These are phyloP conservation scores for Mesorhabditis sp. DNA, from an alignment of 2,888 invertebrate genomes.

Conservation along the genomic window DNA sequence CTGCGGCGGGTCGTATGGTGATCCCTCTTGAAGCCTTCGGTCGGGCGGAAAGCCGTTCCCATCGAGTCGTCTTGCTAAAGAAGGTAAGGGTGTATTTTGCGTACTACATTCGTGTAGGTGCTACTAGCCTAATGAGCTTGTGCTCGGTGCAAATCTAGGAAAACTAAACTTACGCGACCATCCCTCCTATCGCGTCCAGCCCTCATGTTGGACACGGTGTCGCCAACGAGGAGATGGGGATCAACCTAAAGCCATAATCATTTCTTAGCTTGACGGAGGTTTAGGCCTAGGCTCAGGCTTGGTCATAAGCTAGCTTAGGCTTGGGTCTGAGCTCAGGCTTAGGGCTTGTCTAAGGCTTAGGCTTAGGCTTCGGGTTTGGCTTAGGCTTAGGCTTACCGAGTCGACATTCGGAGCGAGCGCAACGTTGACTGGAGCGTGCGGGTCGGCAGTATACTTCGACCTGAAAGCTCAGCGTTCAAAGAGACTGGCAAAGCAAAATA, in stretches of 20 bases:
- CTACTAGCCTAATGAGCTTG: background rate
- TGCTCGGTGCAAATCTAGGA: slow-evolving; percentile 14
- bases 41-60: slow-evolving; percentile 45
- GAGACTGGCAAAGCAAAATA: no score
- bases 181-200: slow-evolving; percentile 19
- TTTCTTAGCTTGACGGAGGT: no score
- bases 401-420: slow-evolving; percentile 43
- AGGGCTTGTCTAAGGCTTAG: background rate
- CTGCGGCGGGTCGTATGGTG: slow-evolving; percentile 29
- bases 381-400: slow-evolving; percentile 15
- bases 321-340: background rate
- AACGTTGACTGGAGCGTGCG: slow-evolving; percentile 45
- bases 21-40: slow-evolving; percentile 46
- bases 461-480: slow-evolving; percentile 17
- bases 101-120: no score
- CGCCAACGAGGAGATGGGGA: slow-evolving; percentile 38
- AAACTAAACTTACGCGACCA: slow-evolving; percentile 13
- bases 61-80: slow-evolving; percentile 15
- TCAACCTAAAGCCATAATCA: slow-evolving; percentile 18
- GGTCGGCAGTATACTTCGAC: slow-evolving; percentile 48
- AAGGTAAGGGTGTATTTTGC: background rate
- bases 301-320: background rate
- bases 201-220: slow-evolving; percentile 53
- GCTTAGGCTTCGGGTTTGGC: background rate
- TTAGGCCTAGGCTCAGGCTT: no score